phyloP scores from a whole-genome alignment of 2,888 invertebrate species.

The Octonoba sinensis region DNA sequence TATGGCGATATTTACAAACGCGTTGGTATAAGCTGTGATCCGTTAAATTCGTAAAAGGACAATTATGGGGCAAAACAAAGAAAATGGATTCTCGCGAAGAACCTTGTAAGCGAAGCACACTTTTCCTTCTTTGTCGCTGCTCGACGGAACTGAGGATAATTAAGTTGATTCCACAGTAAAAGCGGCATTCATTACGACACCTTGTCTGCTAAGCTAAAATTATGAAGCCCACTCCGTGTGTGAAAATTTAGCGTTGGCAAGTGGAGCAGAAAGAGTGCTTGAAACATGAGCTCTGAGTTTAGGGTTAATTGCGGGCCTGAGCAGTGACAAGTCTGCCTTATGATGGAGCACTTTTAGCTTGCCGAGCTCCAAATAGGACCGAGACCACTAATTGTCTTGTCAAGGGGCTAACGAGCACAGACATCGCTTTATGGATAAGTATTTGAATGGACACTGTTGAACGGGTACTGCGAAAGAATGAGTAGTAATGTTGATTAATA shows the following conservation, averaged over 20 bases:
- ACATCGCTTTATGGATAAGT: slow-evolving; percentile 33
- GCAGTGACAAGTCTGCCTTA: slow-evolving; percentile 53
- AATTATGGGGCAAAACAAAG: background rate
- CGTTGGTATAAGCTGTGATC: too few species aligned
- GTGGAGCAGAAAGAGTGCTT: slow-evolving; percentile 47
- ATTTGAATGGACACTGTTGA: slow-evolving; percentile 21
- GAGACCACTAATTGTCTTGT: slow-evolving; percentile 61
- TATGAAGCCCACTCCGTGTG: slow-evolving; percentile 50
- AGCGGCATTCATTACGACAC: slow-evolving; percentile 59
- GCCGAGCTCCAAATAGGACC: slow-evolving; percentile 41
- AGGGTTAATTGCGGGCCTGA: slow-evolving; percentile 55
- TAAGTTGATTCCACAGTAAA: slow-evolving; percentile 58
- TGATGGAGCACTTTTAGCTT: slow-evolving; percentile 59
- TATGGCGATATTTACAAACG: too few species aligned
- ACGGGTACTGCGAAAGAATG: background rate
- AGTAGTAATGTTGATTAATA: slow-evolving; percentile 32
- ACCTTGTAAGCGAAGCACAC: slow-evolving; percentile 30
- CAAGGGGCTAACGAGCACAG: slow-evolving; percentile 50
- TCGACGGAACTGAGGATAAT: slow-evolving; percentile 46
- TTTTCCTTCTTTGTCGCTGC: slow-evolving; percentile 23
- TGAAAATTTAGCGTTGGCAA: slow-evolving; percentile 48
- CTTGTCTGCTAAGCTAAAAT: slow-evolving; percentile 59
- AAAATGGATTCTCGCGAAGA: slow-evolving; percentile 20
- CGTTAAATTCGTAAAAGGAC: too few species aligned
- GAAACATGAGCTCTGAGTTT: slow-evolving; percentile 56